Percentiles rank a stretch among this genome's conserved stretches.
Conservation (phyloP, 1,140 invertebrate genomes). For the Pseudomyrmex concolor region DNA sequence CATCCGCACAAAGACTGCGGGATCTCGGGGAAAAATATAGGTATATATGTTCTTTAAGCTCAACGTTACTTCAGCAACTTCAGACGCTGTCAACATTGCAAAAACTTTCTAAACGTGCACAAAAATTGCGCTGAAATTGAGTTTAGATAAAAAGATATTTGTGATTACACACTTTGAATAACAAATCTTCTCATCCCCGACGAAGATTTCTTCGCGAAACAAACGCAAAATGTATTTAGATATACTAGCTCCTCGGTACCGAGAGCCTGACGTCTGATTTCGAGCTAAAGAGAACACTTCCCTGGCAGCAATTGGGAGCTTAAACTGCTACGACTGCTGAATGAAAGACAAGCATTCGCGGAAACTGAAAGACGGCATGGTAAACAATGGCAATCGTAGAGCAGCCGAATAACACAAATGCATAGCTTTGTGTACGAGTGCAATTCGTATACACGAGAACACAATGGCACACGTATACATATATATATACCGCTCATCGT, state of each 20-base stretch:
- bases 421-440: neutral
- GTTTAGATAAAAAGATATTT: neutral
- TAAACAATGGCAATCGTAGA: neutral
- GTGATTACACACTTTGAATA: constrained; percentile 5
- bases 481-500: neutral
- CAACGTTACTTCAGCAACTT: too few species aligned
- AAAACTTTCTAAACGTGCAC: neutral
- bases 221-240: constrained; percentile 22
- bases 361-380: constrained; percentile 8
- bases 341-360: neutral
- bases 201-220: neutral
- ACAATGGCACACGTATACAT: neutral
- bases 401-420: neutral
- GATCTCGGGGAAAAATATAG: neutral
- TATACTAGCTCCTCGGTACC: constrained; percentile 34
- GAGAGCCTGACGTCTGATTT: constrained; percentile 19
- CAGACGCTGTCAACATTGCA: neutral
- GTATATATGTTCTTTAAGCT: too few species aligned
- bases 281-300: constrained; percentile 47
- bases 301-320: constrained; percentile 49
- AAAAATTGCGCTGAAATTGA: too few species aligned
- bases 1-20: neutral
- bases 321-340: constrained; percentile 25
- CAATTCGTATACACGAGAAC: neutral
- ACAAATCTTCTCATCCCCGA: constrained; percentile 11